Conservation (phyloP, 1,140 invertebrate genomes). For the Oreohelix idahoensis region DNA sequence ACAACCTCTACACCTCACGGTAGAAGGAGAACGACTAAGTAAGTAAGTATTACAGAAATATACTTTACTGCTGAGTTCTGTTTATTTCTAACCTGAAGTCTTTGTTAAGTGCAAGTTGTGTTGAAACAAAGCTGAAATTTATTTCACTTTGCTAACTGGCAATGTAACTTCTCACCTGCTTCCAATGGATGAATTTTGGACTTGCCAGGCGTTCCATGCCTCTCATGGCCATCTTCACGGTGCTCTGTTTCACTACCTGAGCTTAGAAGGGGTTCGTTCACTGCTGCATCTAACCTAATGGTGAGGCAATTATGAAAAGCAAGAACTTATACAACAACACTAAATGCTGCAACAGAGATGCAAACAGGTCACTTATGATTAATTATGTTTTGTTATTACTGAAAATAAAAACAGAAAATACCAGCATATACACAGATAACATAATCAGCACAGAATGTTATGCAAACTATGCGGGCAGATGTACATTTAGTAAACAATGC, state of each 20-base stretch:
- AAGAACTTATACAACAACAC: not conserved
- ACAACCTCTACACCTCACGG: too few species aligned
- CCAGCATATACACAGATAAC: too few species aligned
- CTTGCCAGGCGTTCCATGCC: constrained; percentile 52
- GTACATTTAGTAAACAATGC: too few species aligned
- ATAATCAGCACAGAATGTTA: too few species aligned
- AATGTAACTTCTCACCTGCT: constrained; percentile 47
- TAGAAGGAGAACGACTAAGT: too few species aligned
- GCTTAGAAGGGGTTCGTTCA: constrained; percentile 49
- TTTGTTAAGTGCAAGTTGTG: too few species aligned
- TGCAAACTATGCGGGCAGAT: too few species aligned
- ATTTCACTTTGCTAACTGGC: not conserved
- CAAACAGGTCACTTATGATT: not conserved
- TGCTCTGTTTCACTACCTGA: constrained; percentile 59
- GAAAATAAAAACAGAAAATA: too few species aligned
- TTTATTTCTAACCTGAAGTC: too few species aligned
- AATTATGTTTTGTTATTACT: not conserved
- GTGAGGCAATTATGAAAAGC: not conserved
- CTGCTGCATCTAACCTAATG: not conserved
- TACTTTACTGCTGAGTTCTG: too few species aligned
- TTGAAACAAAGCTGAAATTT: not conserved
- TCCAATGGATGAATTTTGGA: constrained; percentile 66
- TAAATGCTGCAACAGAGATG: too few species aligned
- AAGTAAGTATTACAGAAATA: too few species aligned
- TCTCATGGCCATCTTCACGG: constrained; percentile 56